A percentile compares a stretch with the other conserved stretches of the same genome.
Evolutionary conservation across 2,888 invertebrate genomes (phyloP).

Genomic region (Cylloceria caligata): DNA sequence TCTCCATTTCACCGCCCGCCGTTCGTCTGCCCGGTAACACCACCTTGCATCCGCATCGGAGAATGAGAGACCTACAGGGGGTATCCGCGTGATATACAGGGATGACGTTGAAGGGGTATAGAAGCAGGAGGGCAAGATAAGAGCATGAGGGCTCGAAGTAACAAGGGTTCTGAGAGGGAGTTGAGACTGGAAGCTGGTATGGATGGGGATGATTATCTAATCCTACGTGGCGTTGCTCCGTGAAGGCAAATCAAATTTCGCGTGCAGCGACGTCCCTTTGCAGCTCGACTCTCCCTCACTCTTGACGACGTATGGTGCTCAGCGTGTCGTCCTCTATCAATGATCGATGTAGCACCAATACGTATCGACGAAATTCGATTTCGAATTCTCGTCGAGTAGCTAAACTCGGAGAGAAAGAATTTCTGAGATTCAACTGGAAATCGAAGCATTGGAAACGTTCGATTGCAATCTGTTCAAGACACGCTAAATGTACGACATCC

Average conservation of each 20-base stretch:
- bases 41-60: slow-evolving; percentile 15
- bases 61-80: slow-evolving; percentile 1
- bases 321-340: slow-evolving; percentile 53
- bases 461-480: slow-evolving; percentile 38
- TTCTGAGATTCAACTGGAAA: slow-evolving; percentile 22
- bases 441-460: slow-evolving; percentile 41
- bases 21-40: slow-evolving; percentile 7
- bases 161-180: slow-evolving; percentile 10
- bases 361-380: slow-evolving; percentile 62
- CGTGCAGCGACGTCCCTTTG: slow-evolving; percentile 55
- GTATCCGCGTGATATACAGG: slow-evolving; percentile 13
- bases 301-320: slow-evolving; percentile 21
- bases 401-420: background rate
- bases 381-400: slow-evolving; percentile 16
- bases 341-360: background rate
- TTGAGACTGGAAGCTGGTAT: slow-evolving; percentile 40
- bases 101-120: slow-evolving; percentile 31
- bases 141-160: slow-evolving; percentile 12
- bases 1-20: slow-evolving; percentile 4
- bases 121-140: background rate
- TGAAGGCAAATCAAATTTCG: slow-evolving; percentile 73
- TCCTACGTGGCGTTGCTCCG: slow-evolving; percentile 68
- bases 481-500: slow-evolving; percentile 20
- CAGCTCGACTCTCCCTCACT: slow-evolving; percentile 8
- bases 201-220: slow-evolving; percentile 71